Evolutionary conservation across 2,797 vertebrate genomes (phyloP).

Genomic region (Xenopus petersii): DNA sequence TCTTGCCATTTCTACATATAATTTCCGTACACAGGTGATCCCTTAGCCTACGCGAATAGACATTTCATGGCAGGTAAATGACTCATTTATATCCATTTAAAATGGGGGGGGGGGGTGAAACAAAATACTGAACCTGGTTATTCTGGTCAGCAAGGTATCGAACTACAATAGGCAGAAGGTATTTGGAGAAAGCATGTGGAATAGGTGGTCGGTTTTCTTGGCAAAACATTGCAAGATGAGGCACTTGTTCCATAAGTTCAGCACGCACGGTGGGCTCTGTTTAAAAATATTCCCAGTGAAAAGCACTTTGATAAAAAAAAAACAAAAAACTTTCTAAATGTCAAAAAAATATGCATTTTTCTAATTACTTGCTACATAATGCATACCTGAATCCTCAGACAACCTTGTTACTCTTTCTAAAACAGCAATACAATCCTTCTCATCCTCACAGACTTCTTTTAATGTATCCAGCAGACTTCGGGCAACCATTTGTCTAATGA

Average conservation of each 20-base stretch:
- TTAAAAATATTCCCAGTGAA: constrained; percentile 4
- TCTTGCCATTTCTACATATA: too few species aligned
- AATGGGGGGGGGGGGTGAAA: too few species aligned
- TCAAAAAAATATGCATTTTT: too few species aligned
- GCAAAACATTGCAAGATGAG: constrained; percentile 84
- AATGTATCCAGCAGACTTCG: constrained; percentile 85
- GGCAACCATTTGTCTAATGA: constrained; percentile 85
- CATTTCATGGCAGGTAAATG: too few species aligned
- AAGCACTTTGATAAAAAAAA: too few species aligned
- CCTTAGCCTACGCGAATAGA: too few species aligned
- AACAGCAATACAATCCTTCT: constrained; percentile 81
- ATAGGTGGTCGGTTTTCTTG: constrained; percentile 84
- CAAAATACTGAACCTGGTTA: constrained; percentile 72
- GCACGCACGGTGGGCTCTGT: constrained; percentile 83
- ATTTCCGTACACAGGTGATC: too few species aligned
- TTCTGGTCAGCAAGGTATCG: constrained; percentile 83
- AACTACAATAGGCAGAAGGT: constrained; percentile 81
- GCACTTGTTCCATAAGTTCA: constrained; percentile 86
- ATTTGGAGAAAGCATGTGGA: constrained; percentile 81
- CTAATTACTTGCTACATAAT: constrained; percentile 4
- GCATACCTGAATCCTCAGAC: constrained; percentile 82
- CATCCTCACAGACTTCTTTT: constrained; percentile 84
- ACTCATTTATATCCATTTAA: too few species aligned
- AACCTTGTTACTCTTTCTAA: constrained; percentile 82
- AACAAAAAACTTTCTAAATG: too few species aligned